Evolutionary conservation across 2,888 invertebrate genomes (phyloP), one percentile per base, ranked within the genome.

Genomic region (Andrena bicolor): DNA sequence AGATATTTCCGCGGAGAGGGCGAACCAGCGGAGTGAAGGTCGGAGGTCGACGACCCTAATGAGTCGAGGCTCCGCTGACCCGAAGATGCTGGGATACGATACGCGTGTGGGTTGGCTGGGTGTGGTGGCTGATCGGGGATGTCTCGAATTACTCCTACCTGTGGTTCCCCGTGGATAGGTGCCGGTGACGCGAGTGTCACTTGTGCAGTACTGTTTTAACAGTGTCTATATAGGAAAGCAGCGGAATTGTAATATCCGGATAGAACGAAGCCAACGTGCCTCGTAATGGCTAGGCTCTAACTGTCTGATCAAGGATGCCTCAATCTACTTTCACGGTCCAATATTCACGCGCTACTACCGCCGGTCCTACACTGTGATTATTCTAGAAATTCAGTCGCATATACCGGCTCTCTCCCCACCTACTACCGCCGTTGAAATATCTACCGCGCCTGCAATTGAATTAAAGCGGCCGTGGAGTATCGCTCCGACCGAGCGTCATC

Each of bases 51-150:
- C 4, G 58, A 41, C 28, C 32, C 20, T 28, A 58, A 70, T 13
- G 35, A 58, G 66, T 4, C 53, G 66, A 53, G 58, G 41, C 30
- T 41, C 69, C 13, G 58, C 69, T 70, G 69, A 58, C 58, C 69
- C 58, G 35, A 66, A 6, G 53, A 53, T 8, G 53, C 20, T 10
- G 56, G 10, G 23, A 56, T 4, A 56, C 56, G 41, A 41, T 41
- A 41, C 10, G 20, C 53, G 20, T 23, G 10, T 26, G 56, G 23
- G 20, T 53, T 23, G 53, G 23, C 23, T 56, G 10, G 4, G 56
- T 26, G 10, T 1, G 10, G 20, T 56, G 56, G 20, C 56, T 26
- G 56, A 26, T 23, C 23, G 13, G 23, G 23, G 23, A 20, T 20
- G 10, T 56, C 56, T 26, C 23, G 20, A 26, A 23, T 10, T 56